Evolutionary conservation across 1,140 invertebrate species (phyloP).

Genomic region (Drosophila pseudoananassae): DNA sequence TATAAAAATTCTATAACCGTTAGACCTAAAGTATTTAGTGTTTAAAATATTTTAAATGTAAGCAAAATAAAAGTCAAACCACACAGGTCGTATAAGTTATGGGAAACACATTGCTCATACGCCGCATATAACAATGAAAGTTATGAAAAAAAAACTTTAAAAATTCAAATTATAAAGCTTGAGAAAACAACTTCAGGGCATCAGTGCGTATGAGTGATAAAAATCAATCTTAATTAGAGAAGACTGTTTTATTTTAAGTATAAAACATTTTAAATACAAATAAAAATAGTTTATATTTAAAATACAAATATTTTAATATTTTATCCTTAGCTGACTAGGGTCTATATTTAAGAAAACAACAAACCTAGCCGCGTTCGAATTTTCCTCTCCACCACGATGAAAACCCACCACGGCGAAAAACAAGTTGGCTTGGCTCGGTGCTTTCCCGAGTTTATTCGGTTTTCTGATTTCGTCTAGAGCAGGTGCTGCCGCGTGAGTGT

Average conservation of each 20-base stretch:
- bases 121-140: not conserved
- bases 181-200: too few species aligned
- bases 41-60: not conserved
- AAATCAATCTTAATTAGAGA: too few species aligned
- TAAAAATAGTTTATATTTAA: not conserved
- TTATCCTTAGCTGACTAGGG: not conserved
- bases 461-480: conserved; percentile 48
- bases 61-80: not conserved
- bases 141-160: too few species aligned
- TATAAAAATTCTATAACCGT: too few species aligned
- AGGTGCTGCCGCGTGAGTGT: conserved; percentile 58
- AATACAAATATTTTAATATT: not conserved
- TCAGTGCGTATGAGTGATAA: too few species aligned
- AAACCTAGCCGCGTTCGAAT: not conserved
- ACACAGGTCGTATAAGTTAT: not conserved
- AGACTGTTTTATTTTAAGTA: too few species aligned
- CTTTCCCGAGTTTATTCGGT: conserved; percentile 58
- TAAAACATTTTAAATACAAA: too few species aligned
- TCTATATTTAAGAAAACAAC: not conserved
- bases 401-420: conserved; percentile 20
- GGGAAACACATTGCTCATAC: not conserved
- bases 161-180: too few species aligned
- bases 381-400: not conserved
- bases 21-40: too few species aligned
- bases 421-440: conserved; percentile 27